Evolutionary conservation across 2,888 invertebrate species (phyloP), one percentile per base, ranked within the genome.

Genomic region (Furcula furcula): DNA sequence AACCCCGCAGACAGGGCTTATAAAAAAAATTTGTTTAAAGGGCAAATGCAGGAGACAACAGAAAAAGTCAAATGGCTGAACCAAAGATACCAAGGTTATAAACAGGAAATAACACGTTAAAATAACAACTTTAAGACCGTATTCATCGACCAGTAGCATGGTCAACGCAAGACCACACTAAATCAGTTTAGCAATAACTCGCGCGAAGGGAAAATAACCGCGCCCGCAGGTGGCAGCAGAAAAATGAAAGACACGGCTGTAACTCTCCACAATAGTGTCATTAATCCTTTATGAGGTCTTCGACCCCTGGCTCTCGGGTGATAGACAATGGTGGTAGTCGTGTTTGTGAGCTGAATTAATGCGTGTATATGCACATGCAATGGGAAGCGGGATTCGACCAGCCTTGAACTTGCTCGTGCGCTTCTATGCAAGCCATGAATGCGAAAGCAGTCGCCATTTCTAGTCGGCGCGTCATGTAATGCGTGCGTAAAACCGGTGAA

Each of bases 251-350:
- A 68, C 55, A 65, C 65, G 64, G 68, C 62, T 63, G 59, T 63
- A 65, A 67, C 65, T 67, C 70, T 62, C 65, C 68, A 80, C 82
- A 84, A 82, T 81, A 68, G 75, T 77, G 76, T 78, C 84, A 82
- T 85, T 84, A 87, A 82, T 86, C 80, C 78, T 85, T 77, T 82
- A 85, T 78, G 76, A 70, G 86, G 76, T 79, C 76, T 57, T 59
- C 70, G 80, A 83, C 73, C 87, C 66, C 69, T n/a, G 31, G 65
- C 54, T 56, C 65, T 59, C 64, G 63, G 68, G 78, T 84, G 84
- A 85, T 86, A 88, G 87, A 88, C 87, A 87, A 88, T 88, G 85
- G 83, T 78, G 75, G 81, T 78, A 76, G 84, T 72, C 61, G 75
- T 53, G 76, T 65, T 75, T 85, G 86, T 84, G 86, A 78, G 84